Evolutionary conservation across 2,888 invertebrate genomes (phyloP).

Genomic region (Ypsolopha sequella): DNA sequence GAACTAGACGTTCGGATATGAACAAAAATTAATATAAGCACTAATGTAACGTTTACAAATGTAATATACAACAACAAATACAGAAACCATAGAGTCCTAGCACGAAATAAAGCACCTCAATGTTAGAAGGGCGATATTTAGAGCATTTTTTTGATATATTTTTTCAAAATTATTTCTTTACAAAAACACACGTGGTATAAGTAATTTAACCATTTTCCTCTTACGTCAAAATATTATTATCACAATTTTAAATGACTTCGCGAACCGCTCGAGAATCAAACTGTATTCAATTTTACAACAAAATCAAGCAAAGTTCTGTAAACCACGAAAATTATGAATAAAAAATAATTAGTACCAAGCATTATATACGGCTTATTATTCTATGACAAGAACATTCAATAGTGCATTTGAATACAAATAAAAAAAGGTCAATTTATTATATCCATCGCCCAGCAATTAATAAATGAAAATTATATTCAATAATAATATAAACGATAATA

Average conservation of each 20-base stretch:
- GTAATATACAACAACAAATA: conserved; percentile 37
- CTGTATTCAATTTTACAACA: conserved; percentile 17
- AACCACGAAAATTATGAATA: background rate
- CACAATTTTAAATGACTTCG: conserved; percentile 30
- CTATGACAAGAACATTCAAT: conserved; percentile 9
- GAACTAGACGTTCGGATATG: background rate
- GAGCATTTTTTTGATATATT: conserved; percentile 40
- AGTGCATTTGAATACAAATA: conserved; percentile 3
- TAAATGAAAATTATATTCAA: background rate
- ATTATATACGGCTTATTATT: background rate
- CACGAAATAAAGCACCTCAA: conserved; percentile 37
- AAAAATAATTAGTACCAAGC: conserved; percentile 12
- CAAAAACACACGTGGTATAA: conserved; percentile 48
- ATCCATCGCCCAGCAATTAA: conserved; percentile 5
- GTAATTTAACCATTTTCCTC: conserved; percentile 50
- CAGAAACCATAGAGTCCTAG: conserved; percentile 25
- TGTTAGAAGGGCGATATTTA: conserved; percentile 17
- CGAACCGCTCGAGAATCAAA: conserved; percentile 16
- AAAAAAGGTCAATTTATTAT: conserved; percentile 2
- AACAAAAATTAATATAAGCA: conserved; percentile 25
- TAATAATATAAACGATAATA: conserved; percentile 2
- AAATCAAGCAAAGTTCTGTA: conserved; percentile 16
- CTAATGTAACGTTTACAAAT: conserved; percentile 35
- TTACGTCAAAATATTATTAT: conserved; percentile 47
- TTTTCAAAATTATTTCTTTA: conserved; percentile 43